Evolutionary conservation across 2,888 invertebrate species (phyloP), one percentile per base, ranked within the genome.

Genomic region (Coelogynopora nodosa): DNA sequence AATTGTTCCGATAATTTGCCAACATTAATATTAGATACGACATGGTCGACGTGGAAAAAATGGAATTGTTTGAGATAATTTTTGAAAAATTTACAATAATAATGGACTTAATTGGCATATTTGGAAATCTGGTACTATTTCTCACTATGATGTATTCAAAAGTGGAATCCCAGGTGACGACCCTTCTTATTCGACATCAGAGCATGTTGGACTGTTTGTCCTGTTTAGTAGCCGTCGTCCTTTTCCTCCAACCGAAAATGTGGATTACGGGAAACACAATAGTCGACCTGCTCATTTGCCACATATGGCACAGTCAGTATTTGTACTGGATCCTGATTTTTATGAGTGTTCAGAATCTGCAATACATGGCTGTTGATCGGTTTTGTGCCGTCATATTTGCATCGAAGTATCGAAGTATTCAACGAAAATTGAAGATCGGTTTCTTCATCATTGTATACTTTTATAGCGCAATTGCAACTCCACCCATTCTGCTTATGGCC

Each of bases 261-360:
- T 82, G 82, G 82, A 2, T 31, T 2, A 82, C 82, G 2, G n/a
- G n/a, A n/a, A 28, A 2, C 23, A 26, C 23, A 2, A 1, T 27
- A 5, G 29, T 18, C 30, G 31, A 82, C 28, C n/a, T 82, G 2
- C 27, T 29, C 27, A 13, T 82, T 23, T 82, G 82, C 28, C 82
- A 82, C 23, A 29, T 23, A 2, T 82, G 82, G 82, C 82, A 82
- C 82, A 82, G 27, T 74, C 74, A 74, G 23, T 13, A n/a, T 23
- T 2, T 26, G 2, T 74, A 23, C 74, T 74, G 74, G 74, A 23
- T 13, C 2, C 27, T 74, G 10, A 23, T 23, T 23, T 74, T 74
- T 26, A 74, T 74, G 18, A 74, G 74, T 23, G 23, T 74, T 13
- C 27, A 74, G 2, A 74, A 74, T 26, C 27, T 74, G 74, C 2